These are phyloP conservation scores for Heliconius ethilla DNA, from an alignment of 2,888 invertebrate genomes.

Conservation along the genomic window DNA sequence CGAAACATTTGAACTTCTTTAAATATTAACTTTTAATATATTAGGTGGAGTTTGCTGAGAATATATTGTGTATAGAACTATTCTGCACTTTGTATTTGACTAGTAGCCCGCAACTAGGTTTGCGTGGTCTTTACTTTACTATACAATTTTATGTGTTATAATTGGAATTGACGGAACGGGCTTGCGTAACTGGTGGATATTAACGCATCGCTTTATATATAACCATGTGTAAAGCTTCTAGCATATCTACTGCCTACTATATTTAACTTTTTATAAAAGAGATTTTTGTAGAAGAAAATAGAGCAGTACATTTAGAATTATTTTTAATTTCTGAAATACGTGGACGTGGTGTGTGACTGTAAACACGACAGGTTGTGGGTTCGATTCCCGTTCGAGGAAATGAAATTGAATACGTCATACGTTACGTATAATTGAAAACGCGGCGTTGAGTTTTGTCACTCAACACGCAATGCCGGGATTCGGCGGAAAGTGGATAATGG, in stretches of 20 bases:
- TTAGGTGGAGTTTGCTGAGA: not conserved
- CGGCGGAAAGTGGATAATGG: too few species aligned
- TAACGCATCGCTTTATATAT: not conserved
- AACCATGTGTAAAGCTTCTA: too few species aligned
- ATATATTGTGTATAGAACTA: slow-evolving; percentile 3
- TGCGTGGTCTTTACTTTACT: not conserved
- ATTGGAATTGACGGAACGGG: not conserved
- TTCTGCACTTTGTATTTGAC: slow-evolving; percentile 1
- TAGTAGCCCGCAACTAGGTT: not conserved
- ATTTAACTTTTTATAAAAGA: too few species aligned
- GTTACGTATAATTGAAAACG: too few species aligned
- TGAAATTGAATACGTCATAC: too few species aligned
- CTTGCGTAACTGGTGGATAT: not conserved
- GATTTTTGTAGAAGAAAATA: too few species aligned
- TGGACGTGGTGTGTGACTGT: not conserved
- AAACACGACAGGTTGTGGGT: too few species aligned
- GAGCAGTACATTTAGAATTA: not conserved
- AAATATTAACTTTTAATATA: slow-evolving; percentile 26
- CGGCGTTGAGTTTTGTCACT: too few species aligned
- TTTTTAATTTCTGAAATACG: not conserved
- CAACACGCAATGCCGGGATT: too few species aligned
- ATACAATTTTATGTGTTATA: not conserved
- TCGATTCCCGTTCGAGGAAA: too few species aligned
- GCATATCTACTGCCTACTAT: not conserved
- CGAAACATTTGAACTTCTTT: slow-evolving; percentile 30